These are phyloP conservation scores for Porphyrio hochstetteri DNA, from an alignment of 2,113 vertebrate species.

Conservation along the genomic window DNA sequence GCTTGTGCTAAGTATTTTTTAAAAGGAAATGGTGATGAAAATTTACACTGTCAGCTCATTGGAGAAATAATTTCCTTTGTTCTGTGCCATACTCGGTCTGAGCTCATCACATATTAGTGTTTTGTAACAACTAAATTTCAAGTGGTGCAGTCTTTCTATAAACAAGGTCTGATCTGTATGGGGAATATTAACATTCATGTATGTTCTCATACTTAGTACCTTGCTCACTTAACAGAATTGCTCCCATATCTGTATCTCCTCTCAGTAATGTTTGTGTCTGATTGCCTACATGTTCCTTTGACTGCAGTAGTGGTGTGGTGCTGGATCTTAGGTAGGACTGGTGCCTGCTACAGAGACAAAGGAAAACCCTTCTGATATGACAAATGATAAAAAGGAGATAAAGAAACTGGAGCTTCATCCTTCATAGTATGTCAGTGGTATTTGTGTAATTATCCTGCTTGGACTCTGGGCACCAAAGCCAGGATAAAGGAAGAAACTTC, in stretches of 20 bases:
- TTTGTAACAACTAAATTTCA: background rate
- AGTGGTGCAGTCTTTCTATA: background rate
- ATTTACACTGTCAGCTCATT: background rate
- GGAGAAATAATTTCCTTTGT: background rate
- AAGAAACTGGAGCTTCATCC: background rate
- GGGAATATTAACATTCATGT: background rate
- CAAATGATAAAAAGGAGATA: background rate
- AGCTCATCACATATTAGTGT: background rate
- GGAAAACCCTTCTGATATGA: background rate
- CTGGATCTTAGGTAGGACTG: background rate
- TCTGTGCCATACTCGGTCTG: background rate
- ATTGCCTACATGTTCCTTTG: background rate
- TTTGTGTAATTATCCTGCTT: background rate
- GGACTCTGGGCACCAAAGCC: background rate
- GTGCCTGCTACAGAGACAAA: background rate
- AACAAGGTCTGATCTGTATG: background rate
- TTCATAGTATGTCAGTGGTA: background rate
- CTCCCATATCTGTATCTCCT: background rate
- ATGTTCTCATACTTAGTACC: background rate
- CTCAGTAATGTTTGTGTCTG: background rate
- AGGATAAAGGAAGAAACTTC: background rate
- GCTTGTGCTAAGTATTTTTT: background rate
- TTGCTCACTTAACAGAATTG: background rate
- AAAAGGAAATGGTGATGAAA: background rate
- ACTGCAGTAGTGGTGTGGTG: background rate